These are phyloP conservation scores for Nylanderia fulva DNA, from an alignment of 1,140 invertebrate genomes.

Conservation along the genomic window DNA sequence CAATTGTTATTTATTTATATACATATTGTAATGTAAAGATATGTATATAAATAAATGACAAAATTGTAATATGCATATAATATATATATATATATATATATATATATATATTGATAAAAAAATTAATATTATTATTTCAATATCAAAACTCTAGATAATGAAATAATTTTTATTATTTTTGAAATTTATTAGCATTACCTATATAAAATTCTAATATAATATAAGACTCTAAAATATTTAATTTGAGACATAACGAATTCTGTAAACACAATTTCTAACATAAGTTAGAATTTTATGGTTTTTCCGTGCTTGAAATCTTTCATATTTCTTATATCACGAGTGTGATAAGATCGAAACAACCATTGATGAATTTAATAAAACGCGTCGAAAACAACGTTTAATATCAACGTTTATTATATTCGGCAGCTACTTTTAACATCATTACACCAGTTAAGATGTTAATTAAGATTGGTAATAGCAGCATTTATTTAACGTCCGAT, in stretches of 20 bases:
- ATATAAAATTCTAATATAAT: not conserved
- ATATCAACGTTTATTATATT: not conserved
- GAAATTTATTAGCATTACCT: not conserved
- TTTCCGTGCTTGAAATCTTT: not conserved
- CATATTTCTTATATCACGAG: not conserved
- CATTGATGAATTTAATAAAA: constrained; percentile 6
- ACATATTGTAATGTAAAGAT: not conserved
- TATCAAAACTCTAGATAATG: not conserved
- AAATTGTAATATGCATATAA: no score
- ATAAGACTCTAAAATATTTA: not conserved
- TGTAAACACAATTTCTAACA: not conserved
- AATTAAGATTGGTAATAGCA: constrained; percentile 15
- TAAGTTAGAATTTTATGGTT: not conserved
- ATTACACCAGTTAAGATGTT: not conserved
- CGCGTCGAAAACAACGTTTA: not conserved
- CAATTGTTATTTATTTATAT: not conserved
- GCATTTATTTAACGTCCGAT: not conserved
- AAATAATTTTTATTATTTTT: not conserved
- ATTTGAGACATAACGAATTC: not conserved
- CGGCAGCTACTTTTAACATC: constrained; percentile 19
- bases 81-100: no score
- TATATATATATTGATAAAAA: not conserved
- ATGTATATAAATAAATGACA: no score
- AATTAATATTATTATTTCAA: not conserved
- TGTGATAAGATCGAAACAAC: not conserved